A percentile compares a stretch with the other conserved stretches of the same genome.
Conservation (phyloP, 2,113 vertebrate genomes). For the Cololabis saira region DNA sequence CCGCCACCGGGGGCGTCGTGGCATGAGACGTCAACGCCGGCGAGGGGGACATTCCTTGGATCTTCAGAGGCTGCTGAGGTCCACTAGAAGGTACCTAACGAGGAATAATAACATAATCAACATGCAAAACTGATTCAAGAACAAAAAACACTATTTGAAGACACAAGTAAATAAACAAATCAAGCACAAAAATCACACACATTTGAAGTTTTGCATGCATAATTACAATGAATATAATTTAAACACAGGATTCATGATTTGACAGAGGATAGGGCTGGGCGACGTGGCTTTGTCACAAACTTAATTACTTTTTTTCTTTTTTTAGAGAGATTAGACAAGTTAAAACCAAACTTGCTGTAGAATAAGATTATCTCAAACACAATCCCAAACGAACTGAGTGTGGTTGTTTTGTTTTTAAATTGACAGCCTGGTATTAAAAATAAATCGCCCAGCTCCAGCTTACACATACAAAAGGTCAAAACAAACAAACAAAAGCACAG, state of each 20-base stretch:
- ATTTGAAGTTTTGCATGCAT: slow-evolving; percentile 41
- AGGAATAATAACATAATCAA: slow-evolving; percentile 28
- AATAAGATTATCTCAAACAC: too few relatives aligned
- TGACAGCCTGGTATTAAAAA: not conserved
- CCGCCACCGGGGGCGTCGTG: slow-evolving; percentile 63
- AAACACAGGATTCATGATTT: slow-evolving; percentile 4
- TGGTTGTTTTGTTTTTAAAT: not conserved
- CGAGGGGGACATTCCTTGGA: slow-evolving; percentile 81
- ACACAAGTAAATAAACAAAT: slow-evolving; percentile 2
- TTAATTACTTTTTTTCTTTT: not conserved
- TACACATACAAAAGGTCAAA: slow-evolving; percentile 36
- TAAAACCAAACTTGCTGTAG: not conserved
- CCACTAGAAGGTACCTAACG: slow-evolving; percentile 86
- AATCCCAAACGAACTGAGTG: not conserved
- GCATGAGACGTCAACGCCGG: slow-evolving; percentile 61
- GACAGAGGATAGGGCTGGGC: slow-evolving; percentile 38
- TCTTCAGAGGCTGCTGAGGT: slow-evolving; percentile 84
- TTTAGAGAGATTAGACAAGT: not conserved
- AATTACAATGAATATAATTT: slow-evolving; percentile 18
- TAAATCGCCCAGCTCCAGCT: slow-evolving; percentile 39
- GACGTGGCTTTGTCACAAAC: slow-evolving; percentile 22
- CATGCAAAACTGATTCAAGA: slow-evolving; percentile 11
- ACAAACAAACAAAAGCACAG: slow-evolving; percentile 57
- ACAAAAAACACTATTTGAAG: not conserved
- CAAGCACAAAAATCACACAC: slow-evolving; percentile 8